A percentile compares a stretch with the other conserved stretches of the same genome.
Conservation (phyloP, 2,888 invertebrate species). For the Netelia melanura region DNA sequence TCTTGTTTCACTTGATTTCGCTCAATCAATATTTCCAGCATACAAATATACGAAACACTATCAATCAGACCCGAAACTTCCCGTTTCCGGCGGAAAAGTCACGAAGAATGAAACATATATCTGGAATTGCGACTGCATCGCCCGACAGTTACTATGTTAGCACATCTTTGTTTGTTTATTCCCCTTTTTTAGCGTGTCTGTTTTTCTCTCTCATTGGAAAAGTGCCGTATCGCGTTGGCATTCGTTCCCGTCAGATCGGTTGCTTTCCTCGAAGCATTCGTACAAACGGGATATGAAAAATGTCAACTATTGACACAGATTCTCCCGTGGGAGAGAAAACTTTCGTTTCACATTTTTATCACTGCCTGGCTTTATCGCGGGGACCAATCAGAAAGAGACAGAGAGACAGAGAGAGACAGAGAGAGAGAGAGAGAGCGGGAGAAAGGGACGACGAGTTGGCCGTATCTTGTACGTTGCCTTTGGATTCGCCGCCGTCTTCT, state of each 20-base stretch:
- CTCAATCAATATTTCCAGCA: no score
- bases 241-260: constrained; percentile 14
- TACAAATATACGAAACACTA: no score
- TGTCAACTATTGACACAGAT: constrained; percentile 48
- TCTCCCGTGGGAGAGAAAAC: background rate
- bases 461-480: no score
- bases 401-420: no score
- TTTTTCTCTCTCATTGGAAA: constrained; percentile 8
- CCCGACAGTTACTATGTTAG: background rate
- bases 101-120: no score
- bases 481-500: no score
- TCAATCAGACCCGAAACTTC: no score
- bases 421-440: no score
- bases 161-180: background rate
- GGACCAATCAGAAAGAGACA: background rate
- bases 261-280: constrained; percentile 30
- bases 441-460: no score
- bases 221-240: background rate
- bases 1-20: no score
- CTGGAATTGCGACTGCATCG: background rate
- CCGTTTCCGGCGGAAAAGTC: no score
- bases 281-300: constrained; percentile 57
- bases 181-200: constrained; percentile 3
- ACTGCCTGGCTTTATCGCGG: background rate
- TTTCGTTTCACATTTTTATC: constrained; percentile 27